Base-by-base conservation (phyloP, 2,797 vertebrate species). In the Pelochelys cantorii region DNA sequence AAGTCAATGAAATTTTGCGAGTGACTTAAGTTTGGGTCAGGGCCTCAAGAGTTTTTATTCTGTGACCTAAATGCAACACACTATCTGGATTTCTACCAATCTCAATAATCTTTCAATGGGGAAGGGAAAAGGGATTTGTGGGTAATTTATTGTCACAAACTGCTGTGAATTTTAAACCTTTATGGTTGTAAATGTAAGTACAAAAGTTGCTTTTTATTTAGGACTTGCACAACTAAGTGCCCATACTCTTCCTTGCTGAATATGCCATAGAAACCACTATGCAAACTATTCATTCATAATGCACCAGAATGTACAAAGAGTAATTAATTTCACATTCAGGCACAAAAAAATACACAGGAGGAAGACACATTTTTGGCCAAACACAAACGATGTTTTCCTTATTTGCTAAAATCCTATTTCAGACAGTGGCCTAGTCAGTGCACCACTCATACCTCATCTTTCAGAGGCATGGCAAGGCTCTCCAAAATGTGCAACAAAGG, bases 31-130 rank as follows among this genome's bases (percentile, higher is more conserved):
- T 85, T 87, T 31, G 74, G 86, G 34, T 60, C 42, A 1, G 29
- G 20, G 85, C 60, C 79, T 59, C 90, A 94, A 31, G 3, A 81
- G 34, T 84, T 94, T 95, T 93, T 84, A 56, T 15, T 56, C 57
- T 83, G 56, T 90, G 9, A 85, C 85, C 22, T 87, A 79, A 90
- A 27, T 42, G 92, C 90, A 85, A 17, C 48, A n/a, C 13, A 27
- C 5, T 60, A 85, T 90, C 89, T 88, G 34, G 88, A 96, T 53
- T 92, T 65, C 56, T 92, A 80, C 31, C 91, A 59, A 54, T 93
- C 88, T 53, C 52, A 42, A 56, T 60, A 80, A 23, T 90, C 14
- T 25, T 75, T 54, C 81, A 59, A 20, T 6, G 25, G 22, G 5
- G 65, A 83, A 31, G 55, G 34, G 82, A 54, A 52, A 29, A 60